A percentile compares a stretch with the other conserved stretches of the same genome.
Conservation (phyloP, 2,113 vertebrate genomes). For the Limnothrissa miodon region DNA sequence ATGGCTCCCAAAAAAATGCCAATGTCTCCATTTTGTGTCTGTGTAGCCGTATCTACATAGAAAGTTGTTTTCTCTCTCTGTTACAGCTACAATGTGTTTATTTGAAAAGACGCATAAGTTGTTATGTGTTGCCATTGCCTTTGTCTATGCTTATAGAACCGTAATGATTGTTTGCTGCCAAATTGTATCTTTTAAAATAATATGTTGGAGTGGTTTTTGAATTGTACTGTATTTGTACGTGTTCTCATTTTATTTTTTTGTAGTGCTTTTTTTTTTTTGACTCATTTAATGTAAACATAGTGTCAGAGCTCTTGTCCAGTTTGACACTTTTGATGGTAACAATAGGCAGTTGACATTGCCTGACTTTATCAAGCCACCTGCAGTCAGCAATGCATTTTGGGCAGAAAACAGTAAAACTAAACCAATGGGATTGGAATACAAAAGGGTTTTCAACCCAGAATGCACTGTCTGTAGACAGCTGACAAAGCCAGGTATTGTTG, state of each 20-base stretch:
- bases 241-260: neutral
- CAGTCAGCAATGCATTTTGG: no score
- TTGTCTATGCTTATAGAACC: slow-evolving; percentile 32
- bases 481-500: no score
- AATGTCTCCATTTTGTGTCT: neutral
- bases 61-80: neutral
- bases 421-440: no score
- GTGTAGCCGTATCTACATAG: neutral
- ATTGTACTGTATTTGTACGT: neutral
- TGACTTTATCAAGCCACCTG: no score
- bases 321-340: neutral
- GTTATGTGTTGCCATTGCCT: slow-evolving; percentile 2
- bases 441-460: no score
- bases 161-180: slow-evolving; percentile 56
- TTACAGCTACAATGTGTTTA: neutral
- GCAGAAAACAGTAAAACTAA: no score
- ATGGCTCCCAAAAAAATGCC: neutral
- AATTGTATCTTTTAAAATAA: slow-evolving; percentile 31
- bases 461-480: no score
- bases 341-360: no score
- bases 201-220: neutral
- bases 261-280: slow-evolving; percentile 17
- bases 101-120: neutral
- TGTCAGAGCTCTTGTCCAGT: neutral
- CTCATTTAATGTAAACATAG: neutral